Percentiles rank a stretch among this genome's conserved stretches.
phyloP scores from a whole-genome alignment of 2,113 vertebrate species.

The Macquaria australasica region DNA sequence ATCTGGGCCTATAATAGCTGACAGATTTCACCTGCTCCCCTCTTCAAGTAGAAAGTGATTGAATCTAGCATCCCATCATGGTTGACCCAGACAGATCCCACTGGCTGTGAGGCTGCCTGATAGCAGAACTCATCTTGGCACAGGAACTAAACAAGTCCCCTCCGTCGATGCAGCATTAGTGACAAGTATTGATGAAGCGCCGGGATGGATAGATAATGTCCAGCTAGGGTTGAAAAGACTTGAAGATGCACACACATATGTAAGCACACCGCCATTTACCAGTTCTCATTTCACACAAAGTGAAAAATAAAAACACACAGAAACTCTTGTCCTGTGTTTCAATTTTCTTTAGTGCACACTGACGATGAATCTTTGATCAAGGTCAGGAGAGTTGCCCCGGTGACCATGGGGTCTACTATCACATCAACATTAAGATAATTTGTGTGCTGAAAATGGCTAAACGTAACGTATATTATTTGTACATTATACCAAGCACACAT shows the following conservation, averaged over 20 bases:
- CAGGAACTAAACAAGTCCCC: conserved; percentile 31
- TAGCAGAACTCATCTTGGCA: conserved; percentile 33
- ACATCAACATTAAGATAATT: neutral
- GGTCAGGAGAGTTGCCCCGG: neutral
- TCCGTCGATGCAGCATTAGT: conserved; percentile 12
- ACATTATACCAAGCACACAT: neutral
- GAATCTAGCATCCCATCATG: conserved; percentile 58
- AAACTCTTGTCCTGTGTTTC: neutral
- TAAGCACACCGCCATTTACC: neutral
- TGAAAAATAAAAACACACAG: neutral
- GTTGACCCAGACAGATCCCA: conserved; percentile 53
- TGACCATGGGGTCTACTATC: conserved; percentile 10
- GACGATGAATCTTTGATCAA: neutral
- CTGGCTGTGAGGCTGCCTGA: conserved; percentile 29
- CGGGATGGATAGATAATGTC: neutral
- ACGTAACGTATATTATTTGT: neutral
- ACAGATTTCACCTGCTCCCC: conserved; percentile 52
- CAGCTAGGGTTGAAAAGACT: neutral
- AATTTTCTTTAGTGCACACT: no score
- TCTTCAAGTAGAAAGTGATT: conserved; percentile 58
- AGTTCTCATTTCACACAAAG: neutral
- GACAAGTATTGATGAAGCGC: neutral
- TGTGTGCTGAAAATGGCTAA: neutral
- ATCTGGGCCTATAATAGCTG: conserved; percentile 16
- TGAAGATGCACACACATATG: neutral